phyloP scores from a whole-genome alignment of 2,797 vertebrate genomes.

The Mormyrops boulengeri region DNA sequence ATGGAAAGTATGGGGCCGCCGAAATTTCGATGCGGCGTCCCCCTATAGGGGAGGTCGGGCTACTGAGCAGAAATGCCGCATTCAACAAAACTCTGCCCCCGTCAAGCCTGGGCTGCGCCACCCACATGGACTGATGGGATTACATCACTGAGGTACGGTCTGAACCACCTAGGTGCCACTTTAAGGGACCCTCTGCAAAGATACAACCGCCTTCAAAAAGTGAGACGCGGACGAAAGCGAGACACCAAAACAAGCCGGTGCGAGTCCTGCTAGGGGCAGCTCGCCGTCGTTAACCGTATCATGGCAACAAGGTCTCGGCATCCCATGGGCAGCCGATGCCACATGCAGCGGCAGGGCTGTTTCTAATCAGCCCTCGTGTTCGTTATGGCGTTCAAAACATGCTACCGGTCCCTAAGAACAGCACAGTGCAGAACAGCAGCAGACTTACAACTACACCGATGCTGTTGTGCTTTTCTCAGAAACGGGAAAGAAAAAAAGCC shows the following conservation, averaged over 20 bases:
- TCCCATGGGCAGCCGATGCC: background rate
- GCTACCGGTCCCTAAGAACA: background rate
- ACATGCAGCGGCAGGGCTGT: background rate
- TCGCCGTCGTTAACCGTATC: background rate
- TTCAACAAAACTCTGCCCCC: background rate
- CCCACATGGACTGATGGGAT: slow-evolving; percentile 3
- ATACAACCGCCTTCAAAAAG: background rate
- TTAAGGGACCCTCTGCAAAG: background rate
- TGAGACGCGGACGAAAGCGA: background rate
- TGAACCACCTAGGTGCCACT: slow-evolving; percentile 4
- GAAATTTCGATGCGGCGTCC: background rate
- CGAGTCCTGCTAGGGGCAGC: background rate
- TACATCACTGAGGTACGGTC: slow-evolving; percentile 10
- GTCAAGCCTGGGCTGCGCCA: background rate
- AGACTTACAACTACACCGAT: background rate
- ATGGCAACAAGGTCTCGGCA: background rate
- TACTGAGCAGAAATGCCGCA: background rate
- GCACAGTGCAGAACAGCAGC: background rate
- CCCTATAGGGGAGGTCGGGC: background rate
- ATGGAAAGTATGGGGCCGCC: background rate
- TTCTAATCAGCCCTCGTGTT: background rate
- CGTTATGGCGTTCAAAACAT: background rate
- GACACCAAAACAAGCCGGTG: background rate
- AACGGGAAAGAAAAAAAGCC: background rate
- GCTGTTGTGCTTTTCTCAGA: background rate